Base-by-base conservation (phyloP, 2,113 vertebrate species). In the Strix uralensis region DNA sequence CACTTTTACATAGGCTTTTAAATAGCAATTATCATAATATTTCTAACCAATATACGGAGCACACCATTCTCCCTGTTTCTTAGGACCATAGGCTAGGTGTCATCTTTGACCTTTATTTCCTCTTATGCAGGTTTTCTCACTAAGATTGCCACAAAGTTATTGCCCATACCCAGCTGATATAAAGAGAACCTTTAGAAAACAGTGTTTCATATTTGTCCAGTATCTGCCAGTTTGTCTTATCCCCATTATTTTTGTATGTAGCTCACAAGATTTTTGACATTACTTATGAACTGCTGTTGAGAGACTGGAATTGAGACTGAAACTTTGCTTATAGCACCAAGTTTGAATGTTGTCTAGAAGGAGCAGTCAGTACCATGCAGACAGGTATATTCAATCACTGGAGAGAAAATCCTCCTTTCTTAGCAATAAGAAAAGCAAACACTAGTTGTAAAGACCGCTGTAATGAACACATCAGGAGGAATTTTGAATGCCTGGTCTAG, bases 381-480 rank as follows among this genome's bases (percentile, higher is more conserved):
- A 69, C 26, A 66, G 25, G 86, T 62, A 11, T 59, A 86, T 78
- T 93, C 44, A 55, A 71, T 84, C 75, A 69, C 49, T 57, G 44
- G 38, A 73, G 34, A 84, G 34, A 18, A 96, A 95, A 94, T 86
- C 75, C 62, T 69, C 26, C 52, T 59, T 77, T 88, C 86, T 86
- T 34, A 71, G 52, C 80, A 95, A 84, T 86, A 90, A 90, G 75
- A 78, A 97, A 95, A 92, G 87, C 75, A 96, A 95, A 93, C 72
- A 88, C 8, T 18, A 30, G 13, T 34, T 59, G 38, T 51, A 81
- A 85, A 94, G 58, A 55, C 38, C 47, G 18, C 18, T 81, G 47
- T 81, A 83, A 96, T 88, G 71, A 95, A 52, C 11, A 65, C 4
- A 81, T 67, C 29, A 54, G 44, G 59, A 89, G 32, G 55, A 93